These are phyloP conservation scores for Vanacampus margaritifer DNA, from an alignment of 2,113 vertebrate species.

Conservation along the genomic window DNA sequence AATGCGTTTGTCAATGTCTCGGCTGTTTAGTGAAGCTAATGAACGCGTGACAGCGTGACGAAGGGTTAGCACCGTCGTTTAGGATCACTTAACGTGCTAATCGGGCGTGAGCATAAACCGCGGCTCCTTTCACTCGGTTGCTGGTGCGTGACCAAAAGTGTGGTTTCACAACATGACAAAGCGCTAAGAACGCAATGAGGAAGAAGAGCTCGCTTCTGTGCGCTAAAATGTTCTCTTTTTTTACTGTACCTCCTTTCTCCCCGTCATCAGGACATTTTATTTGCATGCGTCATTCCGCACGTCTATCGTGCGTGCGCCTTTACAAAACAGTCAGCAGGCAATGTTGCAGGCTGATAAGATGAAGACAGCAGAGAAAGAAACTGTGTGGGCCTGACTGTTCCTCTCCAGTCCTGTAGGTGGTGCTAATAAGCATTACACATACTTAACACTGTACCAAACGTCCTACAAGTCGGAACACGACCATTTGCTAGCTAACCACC, in stretches of 20 bases:
- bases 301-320: not conserved
- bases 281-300: not conserved
- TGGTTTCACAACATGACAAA: not conserved
- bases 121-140: not conserved
- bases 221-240: not conserved
- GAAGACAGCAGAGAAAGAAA: too few relatives aligned
- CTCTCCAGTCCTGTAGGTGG: too few relatives aligned
- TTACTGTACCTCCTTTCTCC: not conserved
- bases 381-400: too few relatives aligned
- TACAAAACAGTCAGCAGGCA: too few relatives aligned
- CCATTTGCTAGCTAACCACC: too few relatives aligned
- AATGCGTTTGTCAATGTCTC: not conserved
- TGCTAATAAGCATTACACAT: too few relatives aligned
- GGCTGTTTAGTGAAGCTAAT: not conserved
- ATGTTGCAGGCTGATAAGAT: too few relatives aligned
- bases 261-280: not conserved
- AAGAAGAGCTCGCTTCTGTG: not conserved
- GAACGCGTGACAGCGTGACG: conserved; percentile 1
- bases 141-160: conserved; percentile 1
- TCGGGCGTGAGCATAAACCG: not conserved
- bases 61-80: not conserved
- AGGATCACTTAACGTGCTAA: conserved; percentile 4
- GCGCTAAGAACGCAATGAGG: not conserved
- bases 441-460: too few relatives aligned
- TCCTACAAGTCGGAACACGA: too few relatives aligned